Percentiles rank a stretch among this genome's conserved stretches.
Evolutionary conservation across 2,797 vertebrate species (phyloP).

Genomic region (Pseudochirops cupreus): DNA sequence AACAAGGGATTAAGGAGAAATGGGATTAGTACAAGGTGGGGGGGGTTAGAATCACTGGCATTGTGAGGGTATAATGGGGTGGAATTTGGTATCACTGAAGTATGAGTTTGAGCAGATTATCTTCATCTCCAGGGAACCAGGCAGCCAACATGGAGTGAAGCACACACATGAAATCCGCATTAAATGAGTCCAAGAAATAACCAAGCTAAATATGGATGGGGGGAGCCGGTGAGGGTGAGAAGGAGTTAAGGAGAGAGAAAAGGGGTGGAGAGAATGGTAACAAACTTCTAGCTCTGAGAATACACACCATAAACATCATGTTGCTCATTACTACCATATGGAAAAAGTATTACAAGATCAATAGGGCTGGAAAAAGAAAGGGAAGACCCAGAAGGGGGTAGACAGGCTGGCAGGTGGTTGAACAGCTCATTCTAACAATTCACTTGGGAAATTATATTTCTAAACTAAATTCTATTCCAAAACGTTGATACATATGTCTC

Average conservation of each 20-base stretch:
- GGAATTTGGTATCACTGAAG: not conserved
- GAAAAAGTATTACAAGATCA: not conserved
- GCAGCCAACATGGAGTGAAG: not conserved
- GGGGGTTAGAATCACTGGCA: not conserved
- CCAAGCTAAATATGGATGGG: not conserved
- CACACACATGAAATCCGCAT: not conserved
- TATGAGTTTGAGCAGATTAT: not conserved
- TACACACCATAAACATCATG: not conserved
- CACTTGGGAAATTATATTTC: constrained; percentile 14
- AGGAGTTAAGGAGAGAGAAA: not conserved
- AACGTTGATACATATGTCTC: constrained; percentile 20
- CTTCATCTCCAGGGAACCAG: not conserved
- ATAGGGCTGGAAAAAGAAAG: too few relatives aligned
- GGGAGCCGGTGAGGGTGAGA: too few relatives aligned
- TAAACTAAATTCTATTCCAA: constrained; percentile 53
- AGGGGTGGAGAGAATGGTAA: not conserved
- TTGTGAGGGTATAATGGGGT: not conserved
- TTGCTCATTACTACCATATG: not conserved
- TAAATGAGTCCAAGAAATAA: not conserved
- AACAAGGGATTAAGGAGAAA: not conserved
- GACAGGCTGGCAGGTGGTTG: not conserved
- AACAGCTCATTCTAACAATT: constrained; percentile 37
- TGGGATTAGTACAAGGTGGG: not conserved
- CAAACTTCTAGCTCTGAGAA: not conserved
- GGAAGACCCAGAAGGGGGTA: not conserved